Evolutionary conservation across 2,888 invertebrate genomes (phyloP), one percentile per base, ranked within the genome.

Genomic region (Lasioglossum pauxillum): DNA sequence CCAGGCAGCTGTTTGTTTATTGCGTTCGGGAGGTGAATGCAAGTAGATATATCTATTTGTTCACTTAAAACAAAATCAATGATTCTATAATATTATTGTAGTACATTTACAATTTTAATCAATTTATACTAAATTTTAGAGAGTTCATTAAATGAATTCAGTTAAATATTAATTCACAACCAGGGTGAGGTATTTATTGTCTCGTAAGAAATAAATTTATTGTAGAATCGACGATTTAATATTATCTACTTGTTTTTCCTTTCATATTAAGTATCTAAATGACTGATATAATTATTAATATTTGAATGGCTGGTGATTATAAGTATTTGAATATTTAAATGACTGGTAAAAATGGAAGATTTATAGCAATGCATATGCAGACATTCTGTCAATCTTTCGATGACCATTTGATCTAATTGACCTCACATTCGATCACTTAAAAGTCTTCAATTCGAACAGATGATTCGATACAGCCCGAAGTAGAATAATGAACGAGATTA

Each of bases 401-500:
- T 16, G 64, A 64, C 64, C 64, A 64, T 19, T 64, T 64, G 64
- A 16, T 1, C 69, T 71, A 41, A 10, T 35, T 38, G 41, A 73
- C 31, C 44, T 67, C 27, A 16, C 27, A 38, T 44, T 46, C 67
- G 27, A n/a, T 23, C 49, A n/a, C 3, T 44, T 27, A 5, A 5
- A 53, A 73, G 76, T 49, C 57, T 73, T 73, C 10, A 76, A 76
- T 76, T 49, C 38, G 60, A 41, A 16, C 19, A 27, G 31, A 49
- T 16, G 31, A 41, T 1, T 1, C 31, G 77, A 35, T 12, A 35
- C 12, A 77, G 64, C 60, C 49, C 31, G 38, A 46, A 78, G 74
- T 78, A 57, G 84, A 75, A 69, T 74, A 78, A 74, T 78, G 78
- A 84, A 84, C n/a, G 5, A n/a, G 76, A 57, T 49, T 74, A 78